Base-by-base conservation (phyloP, 2,797 vertebrate genomes). In the Hypotaenidia okinawae region DNA sequence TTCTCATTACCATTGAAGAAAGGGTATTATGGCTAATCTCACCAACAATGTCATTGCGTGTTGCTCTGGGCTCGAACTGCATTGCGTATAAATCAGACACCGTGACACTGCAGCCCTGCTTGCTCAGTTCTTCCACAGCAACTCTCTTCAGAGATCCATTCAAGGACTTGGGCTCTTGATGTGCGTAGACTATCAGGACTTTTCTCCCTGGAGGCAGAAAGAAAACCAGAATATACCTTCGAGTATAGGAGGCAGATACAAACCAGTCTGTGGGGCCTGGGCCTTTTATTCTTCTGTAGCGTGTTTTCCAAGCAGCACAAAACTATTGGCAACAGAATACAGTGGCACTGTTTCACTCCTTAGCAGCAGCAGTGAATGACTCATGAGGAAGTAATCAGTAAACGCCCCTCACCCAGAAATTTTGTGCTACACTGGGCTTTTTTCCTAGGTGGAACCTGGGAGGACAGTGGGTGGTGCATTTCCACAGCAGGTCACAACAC, bases 1-100 rank as follows among this genome's bases (percentile, higher is more conserved):
- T 15, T 32, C 21, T 37, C 0, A 0, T 30, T 74, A 35, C 4
- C 35, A 24, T 16, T 55, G 55, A 16, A 59, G 58, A 55, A 77
- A 13, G 35, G 18, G 1, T 51, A 11, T 69, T 87, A 77, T 39
- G 16, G 23, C 21, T 75, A 51, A 3, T 89, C 96, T 91, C 93
- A 99, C 98, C 98, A 11, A 58, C 95, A 66, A 99, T 96, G 78
- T 99, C 99, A 6, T 97, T 98, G 61, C 96, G 95, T 8, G 98
- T 98, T 43, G 98, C 97, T 58, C 98, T 87, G 4, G 99, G 98
- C 94, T 98, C 98, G 39, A 99, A 99, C 39, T 97, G 96, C 98
- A 99, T 98, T 66, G 97, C 96, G 1, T 99, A 99, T 11, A 99
- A 94, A 81, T 99, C 99, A 2, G 99, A 99, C 22, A 99, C 97